Percentiles rank a stretch among this genome's conserved stretches.
Conservation (phyloP, 2,888 invertebrate species). For the Axea sp. region DNA sequence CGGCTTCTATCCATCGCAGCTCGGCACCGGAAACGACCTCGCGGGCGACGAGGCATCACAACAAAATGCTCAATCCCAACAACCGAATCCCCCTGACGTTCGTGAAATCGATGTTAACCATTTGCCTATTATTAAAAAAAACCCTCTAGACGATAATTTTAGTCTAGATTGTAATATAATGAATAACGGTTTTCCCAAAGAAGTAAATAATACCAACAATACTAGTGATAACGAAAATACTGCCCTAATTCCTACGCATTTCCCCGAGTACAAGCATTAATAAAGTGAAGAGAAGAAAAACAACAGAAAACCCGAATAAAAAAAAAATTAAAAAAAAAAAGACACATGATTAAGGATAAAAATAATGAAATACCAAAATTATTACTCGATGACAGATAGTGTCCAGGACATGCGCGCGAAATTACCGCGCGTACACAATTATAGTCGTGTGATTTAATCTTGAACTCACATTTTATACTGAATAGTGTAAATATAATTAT, state of each 20-base stretch:
- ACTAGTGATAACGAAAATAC: slow-evolving; percentile 79
- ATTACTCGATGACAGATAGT: slow-evolving; percentile 78
- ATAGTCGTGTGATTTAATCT: slow-evolving; percentile 78
- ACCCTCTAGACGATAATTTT: slow-evolving; percentile 77
- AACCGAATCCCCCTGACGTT: slow-evolving; percentile 72
- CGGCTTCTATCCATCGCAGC: slow-evolving; percentile 75
- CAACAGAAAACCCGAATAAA: too few relatives aligned
- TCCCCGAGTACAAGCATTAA: slow-evolving; percentile 79
- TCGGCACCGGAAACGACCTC: slow-evolving; percentile 72
- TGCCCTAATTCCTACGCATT: slow-evolving; percentile 77
- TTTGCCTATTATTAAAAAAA: slow-evolving; percentile 76
- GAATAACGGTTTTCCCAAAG: slow-evolving; percentile 74
- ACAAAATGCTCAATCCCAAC: slow-evolving; percentile 76
- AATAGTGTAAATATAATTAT: slow-evolving; percentile 78
- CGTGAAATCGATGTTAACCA: slow-evolving; percentile 76
- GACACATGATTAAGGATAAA: slow-evolving; percentile 36
- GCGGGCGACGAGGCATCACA: slow-evolving; percentile 71
- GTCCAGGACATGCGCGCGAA: slow-evolving; percentile 64
- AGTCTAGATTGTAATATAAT: slow-evolving; percentile 78
- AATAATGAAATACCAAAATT: slow-evolving; percentile 63
- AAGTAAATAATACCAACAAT: slow-evolving; percentile 75
- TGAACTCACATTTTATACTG: slow-evolving; percentile 79
- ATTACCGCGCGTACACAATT: slow-evolving; percentile 52
- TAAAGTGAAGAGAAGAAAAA: slow-evolving; percentile 58
- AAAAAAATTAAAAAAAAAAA: slow-evolving; percentile 19